Conservation (phyloP, 1,140 invertebrate species). For the Adelges cooleyi region DNA sequence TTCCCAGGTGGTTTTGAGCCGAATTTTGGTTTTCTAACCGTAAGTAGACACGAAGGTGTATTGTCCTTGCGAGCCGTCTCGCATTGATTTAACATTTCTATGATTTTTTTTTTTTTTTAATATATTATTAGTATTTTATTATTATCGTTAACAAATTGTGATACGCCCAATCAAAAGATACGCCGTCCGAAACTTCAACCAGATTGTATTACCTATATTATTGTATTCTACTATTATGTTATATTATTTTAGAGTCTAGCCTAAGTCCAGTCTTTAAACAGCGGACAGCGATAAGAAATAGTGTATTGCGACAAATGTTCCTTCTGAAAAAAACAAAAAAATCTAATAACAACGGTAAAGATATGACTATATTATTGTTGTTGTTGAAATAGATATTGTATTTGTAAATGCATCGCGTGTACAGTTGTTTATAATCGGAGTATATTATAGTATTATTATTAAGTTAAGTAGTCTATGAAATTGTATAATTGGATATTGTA, state of each 20-base stretch:
- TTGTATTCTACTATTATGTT: constrained; percentile 13
- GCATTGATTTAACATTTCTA: too few relatives aligned
- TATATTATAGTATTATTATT: too few relatives aligned
- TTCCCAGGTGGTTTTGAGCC: too few relatives aligned
- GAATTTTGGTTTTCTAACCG: too few relatives aligned
- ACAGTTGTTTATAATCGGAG: too few relatives aligned
- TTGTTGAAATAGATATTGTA: not conserved
- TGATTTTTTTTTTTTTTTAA: too few relatives aligned
- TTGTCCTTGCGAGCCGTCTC: too few relatives aligned
- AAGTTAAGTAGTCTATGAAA: too few relatives aligned
- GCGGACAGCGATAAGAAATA: not conserved
- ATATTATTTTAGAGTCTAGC: not conserved
- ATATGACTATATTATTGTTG: not conserved
- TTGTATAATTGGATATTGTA: too few relatives aligned
- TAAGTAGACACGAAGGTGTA: too few relatives aligned
- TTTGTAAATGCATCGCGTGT: not conserved
- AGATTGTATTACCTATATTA: not conserved
- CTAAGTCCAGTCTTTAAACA: not conserved
- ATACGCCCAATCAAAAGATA: constrained; percentile 15
- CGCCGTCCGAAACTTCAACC: not conserved
- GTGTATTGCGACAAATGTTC: too few relatives aligned
- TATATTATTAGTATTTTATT: too few relatives aligned
- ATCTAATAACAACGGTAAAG: not conserved
- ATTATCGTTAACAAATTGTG: constrained; percentile 4
- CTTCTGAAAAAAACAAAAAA: not conserved